These are phyloP conservation scores for Eciton burchellii DNA, from an alignment of 1,140 invertebrate genomes.

Conservation along the genomic window DNA sequence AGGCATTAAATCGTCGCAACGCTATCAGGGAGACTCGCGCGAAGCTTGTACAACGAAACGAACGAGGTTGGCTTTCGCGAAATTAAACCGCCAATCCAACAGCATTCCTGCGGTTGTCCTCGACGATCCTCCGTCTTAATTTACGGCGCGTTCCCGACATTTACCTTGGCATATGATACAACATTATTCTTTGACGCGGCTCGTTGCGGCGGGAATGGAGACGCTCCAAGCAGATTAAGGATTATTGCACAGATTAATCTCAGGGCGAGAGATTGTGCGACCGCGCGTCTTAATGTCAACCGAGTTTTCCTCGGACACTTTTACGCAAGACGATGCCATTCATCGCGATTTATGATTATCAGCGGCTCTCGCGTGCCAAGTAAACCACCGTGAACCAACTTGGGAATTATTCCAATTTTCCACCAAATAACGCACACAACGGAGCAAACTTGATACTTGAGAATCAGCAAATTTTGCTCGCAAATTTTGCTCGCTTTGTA, in stretches of 20 bases:
- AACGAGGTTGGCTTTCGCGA: not conserved
- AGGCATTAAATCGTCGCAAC: not conserved
- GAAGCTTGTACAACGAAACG: not conserved
- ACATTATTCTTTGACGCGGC: constrained; percentile 21
- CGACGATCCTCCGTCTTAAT: not conserved
- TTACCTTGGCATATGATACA: constrained; percentile 46
- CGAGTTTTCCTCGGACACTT: constrained; percentile 10
- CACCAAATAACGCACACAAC: not conserved
- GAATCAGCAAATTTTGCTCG: no score
- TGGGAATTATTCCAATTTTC: not conserved
- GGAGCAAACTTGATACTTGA: not conserved
- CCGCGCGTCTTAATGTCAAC: constrained; percentile 9
- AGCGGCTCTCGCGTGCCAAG: constrained; percentile 23
- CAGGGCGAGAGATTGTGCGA: not conserved
- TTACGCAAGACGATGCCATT: constrained; percentile 8
- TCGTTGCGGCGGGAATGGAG: constrained; percentile 18
- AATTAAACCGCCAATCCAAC: not conserved
- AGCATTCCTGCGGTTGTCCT: not conserved
- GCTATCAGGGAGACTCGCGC: not conserved
- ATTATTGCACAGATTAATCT: constrained; percentile 22
- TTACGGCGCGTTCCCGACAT: constrained; percentile 12
- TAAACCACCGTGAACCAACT: constrained; percentile 15
- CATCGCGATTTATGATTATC: constrained; percentile 14
- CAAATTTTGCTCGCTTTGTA: no score
- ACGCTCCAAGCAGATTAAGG: constrained; percentile 18